Percentiles rank a stretch among this genome's conserved stretches.
phyloP scores from a whole-genome alignment of 2,113 vertebrate species.

The Ariopsis seemanni region DNA sequence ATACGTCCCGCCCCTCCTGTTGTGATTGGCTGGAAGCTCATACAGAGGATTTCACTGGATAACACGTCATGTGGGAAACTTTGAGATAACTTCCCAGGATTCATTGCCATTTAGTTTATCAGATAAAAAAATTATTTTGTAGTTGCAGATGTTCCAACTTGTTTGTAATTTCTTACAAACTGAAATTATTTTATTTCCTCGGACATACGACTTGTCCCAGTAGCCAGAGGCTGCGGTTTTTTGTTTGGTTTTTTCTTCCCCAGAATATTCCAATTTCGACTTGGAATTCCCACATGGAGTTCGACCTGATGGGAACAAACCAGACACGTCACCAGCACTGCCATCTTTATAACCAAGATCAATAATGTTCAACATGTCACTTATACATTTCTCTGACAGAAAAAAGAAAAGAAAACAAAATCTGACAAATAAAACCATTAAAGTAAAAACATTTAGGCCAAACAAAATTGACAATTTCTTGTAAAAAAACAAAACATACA shows the following conservation, averaged over 20 bases:
- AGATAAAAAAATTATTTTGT: not conserved
- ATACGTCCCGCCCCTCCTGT: constrained; percentile 6
- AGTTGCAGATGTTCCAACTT: not conserved
- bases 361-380: not conserved
- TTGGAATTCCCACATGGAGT: not conserved
- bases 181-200: not conserved
- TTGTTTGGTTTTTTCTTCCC: too few relatives aligned
- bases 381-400: not conserved
- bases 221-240: not conserved
- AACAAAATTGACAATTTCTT: not conserved
- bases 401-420: not conserved
- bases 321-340: constrained; percentile 3
- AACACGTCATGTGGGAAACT: not conserved
- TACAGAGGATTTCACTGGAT: not conserved
- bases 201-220: not conserved
- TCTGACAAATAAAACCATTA: not conserved
- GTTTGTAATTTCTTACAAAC: not conserved
- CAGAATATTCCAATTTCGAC: not conserved
- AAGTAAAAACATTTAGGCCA: not conserved
- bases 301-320: not conserved
- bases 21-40: constrained; percentile 13
- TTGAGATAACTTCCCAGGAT: too few relatives aligned
- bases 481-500: not conserved
- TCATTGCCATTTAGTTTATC: too few relatives aligned
- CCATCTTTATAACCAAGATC: not conserved